Base-by-base conservation (phyloP, 2,888 invertebrate species). In the Galeruca laticollis region DNA sequence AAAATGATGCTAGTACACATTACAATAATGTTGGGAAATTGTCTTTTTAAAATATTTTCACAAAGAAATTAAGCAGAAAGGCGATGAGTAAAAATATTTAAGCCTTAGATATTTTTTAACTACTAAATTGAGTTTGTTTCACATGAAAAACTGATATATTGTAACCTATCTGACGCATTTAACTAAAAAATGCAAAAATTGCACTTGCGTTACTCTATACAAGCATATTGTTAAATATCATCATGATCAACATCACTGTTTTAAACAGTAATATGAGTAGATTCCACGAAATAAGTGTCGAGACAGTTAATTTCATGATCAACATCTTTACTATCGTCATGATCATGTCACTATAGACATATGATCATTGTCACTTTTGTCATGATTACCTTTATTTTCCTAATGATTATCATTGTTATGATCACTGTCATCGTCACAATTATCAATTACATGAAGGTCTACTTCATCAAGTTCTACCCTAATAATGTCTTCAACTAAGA, bases 391-490 rank as follows among this genome's bases (percentile, higher is more conserved):
- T 26, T 6, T 26, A 26, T 26, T 26, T 26, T 26, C 3, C 3
- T 26, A 26, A 26, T 26, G 26, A 26, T 26, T 26, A 26, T 26
- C 26, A 26, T 26, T 49, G 11, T 66, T 21, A 13, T 35, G 2
- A 33, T 60, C 21, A 56, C 6, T 6, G 26, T 56, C 43, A 26
- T 54, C 26, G 18, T 64, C 3, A 49, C 9, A 20, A 64, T 54
- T 20, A 64, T 64, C 40, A 54, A 54, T 64, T 40, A 33, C 52
- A 6, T n/a, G n/a, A n/a, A n/a, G n/a, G n/a, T 54, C 56, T 40
- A 43, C 47, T 57, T 65, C 65, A 26, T 43, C 57, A 56, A 65
- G 57, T 37, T 65, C 57, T 65, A 57, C 65, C 35, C 56, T 57
- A 52, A 65, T 26, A 56, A 65, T 54, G 33, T 63, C 52, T 21